phyloP scores from a whole-genome alignment of 2,888 invertebrate species.

The Buathra laborator region DNA sequence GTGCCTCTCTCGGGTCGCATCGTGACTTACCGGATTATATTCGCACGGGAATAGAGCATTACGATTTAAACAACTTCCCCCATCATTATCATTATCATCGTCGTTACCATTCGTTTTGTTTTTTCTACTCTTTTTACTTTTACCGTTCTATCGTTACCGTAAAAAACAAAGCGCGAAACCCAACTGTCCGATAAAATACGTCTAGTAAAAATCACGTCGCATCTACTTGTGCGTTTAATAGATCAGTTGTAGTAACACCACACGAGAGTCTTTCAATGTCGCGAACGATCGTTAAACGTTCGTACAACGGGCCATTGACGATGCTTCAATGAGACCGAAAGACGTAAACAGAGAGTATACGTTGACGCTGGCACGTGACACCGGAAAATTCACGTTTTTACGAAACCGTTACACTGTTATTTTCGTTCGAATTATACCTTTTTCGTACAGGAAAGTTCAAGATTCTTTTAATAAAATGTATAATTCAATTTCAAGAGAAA shows the following conservation, averaged over 20 bases:
- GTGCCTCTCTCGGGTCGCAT: slow-evolving; percentile 32
- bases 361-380: slow-evolving; percentile 12
- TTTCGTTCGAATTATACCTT: no score
- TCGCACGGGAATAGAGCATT: slow-evolving; percentile 48
- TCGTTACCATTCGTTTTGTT: not conserved
- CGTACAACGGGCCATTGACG: not conserved
- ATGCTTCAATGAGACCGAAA: slow-evolving; percentile 2
- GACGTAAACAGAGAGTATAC: slow-evolving; percentile 3
- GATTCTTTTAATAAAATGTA: no score
- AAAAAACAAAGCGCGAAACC: not conserved
- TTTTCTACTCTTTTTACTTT: not conserved
- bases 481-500: no score
- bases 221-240: not conserved
- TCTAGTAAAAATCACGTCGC: not conserved
- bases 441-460: no score
- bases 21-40: slow-evolving; percentile 62
- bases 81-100: slow-evolving; percentile 1
- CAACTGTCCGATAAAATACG: not conserved
- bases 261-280: slow-evolving; percentile 9
- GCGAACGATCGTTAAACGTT: slow-evolving; percentile 16
- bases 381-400: not conserved
- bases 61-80: slow-evolving; percentile 31
- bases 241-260: slow-evolving; percentile 5
- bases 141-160: not conserved
- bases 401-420: not conserved